Conservation (phyloP, 2,888 invertebrate species). For the Oeneis ivallda region DNA sequence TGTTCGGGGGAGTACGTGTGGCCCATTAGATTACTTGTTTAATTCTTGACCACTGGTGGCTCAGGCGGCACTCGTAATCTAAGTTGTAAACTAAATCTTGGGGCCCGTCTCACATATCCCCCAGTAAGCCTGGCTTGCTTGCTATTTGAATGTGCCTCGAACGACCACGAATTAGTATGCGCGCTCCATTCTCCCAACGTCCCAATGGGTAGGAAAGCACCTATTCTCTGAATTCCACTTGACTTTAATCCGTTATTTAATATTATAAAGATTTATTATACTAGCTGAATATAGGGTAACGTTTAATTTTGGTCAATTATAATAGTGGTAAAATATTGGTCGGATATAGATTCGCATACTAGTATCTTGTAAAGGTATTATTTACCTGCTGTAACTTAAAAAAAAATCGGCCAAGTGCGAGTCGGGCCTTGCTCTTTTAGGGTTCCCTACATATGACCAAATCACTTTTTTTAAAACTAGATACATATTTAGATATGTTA, state of each 20-base stretch:
- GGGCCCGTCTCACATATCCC: conserved; percentile 77
- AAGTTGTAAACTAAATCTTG: conserved; percentile 81
- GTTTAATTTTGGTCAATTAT: background rate
- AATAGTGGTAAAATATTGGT: background rate
- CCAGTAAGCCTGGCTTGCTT: conserved; percentile 70
- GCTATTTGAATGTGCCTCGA: conserved; percentile 74
- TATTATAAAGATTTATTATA: conserved; percentile 24
- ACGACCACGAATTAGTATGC: conserved; percentile 80
- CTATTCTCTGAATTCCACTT: conserved; percentile 59
- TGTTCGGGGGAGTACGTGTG: conserved; percentile 58
- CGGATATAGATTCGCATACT: background rate
- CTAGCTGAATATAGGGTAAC: background rate
- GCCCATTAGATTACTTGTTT: conserved; percentile 72
- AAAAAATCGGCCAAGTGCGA: too few relatives aligned
- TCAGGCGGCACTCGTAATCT: conserved; percentile 62
- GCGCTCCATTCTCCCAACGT: conserved; percentile 69
- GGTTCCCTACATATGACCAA: too few relatives aligned
- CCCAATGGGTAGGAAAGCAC: conserved; percentile 62
- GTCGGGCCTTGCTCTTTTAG: too few relatives aligned
- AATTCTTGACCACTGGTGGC: conserved; percentile 75
- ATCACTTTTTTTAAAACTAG: too few relatives aligned
- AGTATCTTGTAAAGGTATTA: too few relatives aligned
- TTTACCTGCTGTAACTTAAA: too few relatives aligned
- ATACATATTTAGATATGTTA: too few relatives aligned
- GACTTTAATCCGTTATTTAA: conserved; percentile 20